phyloP scores from a whole-genome alignment of 2,888 invertebrate genomes.

The Adela reaumurella region DNA sequence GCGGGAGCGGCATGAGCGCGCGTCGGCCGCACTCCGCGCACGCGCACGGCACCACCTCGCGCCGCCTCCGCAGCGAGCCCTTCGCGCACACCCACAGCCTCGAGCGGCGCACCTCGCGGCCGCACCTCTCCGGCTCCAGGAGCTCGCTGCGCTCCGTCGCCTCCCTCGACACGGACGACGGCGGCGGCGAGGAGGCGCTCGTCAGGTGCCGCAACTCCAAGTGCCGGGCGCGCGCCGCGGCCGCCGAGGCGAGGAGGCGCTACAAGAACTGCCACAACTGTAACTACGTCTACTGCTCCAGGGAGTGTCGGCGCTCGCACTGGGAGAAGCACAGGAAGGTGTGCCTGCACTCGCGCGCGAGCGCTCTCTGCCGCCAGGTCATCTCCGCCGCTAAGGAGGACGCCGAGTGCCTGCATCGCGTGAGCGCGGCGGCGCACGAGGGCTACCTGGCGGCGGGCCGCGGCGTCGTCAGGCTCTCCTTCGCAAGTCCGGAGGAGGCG shows the following conservation, averaged over 20 bases:
- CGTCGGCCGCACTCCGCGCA: conserved; percentile 35
- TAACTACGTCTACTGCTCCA: conserved; percentile 89
- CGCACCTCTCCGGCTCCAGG: conserved; percentile 13
- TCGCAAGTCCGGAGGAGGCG: conserved; percentile 81
- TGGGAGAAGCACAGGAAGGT: conserved; percentile 92
- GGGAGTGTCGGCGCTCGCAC: conserved; percentile 84
- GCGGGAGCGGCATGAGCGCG: conserved; percentile 23
- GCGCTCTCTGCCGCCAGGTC: conserved; percentile 82
- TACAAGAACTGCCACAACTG: conserved; percentile 96
- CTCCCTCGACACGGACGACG: conserved; percentile 45
- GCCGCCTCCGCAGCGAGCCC: conserved; percentile 40
- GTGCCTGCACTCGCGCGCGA: conserved; percentile 87
- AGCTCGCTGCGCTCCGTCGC: conserved; percentile 37
- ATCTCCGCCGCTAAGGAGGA: conserved; percentile 79
- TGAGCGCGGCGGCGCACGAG: conserved; percentile 79
- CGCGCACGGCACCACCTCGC: conserved; percentile 31
- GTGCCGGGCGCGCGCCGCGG: conserved; percentile 68
- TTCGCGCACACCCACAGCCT: conserved; percentile 17
- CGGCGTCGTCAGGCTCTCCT: conserved; percentile 89
- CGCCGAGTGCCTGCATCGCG: conserved; percentile 66
- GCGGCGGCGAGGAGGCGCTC: conserved; percentile 49
- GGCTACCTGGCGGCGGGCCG: conserved; percentile 83
- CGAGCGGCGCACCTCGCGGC: conserved; percentile 47
- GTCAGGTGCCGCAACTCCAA: conserved; percentile 78
- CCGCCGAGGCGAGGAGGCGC: conserved; percentile 73